Evolutionary conservation across 2,113 vertebrate genomes (phyloP), one percentile per base, ranked within the genome.

Genomic region (Bos indicus): DNA sequence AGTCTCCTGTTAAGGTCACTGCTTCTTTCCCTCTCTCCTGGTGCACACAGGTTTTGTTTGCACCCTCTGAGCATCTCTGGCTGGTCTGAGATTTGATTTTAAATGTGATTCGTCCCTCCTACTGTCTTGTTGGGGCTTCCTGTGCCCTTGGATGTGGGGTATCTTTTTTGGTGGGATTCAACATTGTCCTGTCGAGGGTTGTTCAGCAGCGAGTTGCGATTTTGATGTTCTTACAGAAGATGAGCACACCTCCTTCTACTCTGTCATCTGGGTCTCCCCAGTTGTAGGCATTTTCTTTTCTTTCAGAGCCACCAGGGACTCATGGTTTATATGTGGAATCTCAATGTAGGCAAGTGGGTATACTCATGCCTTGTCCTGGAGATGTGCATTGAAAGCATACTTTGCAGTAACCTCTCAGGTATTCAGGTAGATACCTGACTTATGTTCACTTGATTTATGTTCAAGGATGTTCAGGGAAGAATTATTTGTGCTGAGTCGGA

Each of bases 331-430:
- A 40, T 12, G 67, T 40, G 10, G n/a, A 71, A 71, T 40, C 19
- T 40, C 67, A 71, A 0, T 40, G n/a, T 71, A 71, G 10, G 19
- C 19, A 71, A 71, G 67, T 71, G 67, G 64, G n/a, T 36, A 71
- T 0, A 1, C 1, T 36, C 19, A 71, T 0, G 2, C 19, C 19
- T 71, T 40, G 19, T 71, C n/a, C n/a, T 71, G 67, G 67, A 40
- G 36, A 23, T 71, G 67, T 71, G 67, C 67, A 3, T 21, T 71
- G n/a, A 71, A 71, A 71, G 19, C n/a, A 12, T 71, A 40, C 19
- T 40, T 71, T 23, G 19, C 19, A 40, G n/a, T 71, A 71, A 71
- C 4, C n/a, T 71, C 67, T 23, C n/a, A 71, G 10, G n/a, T 40
- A 71, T 71, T 71, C 64, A 12, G 64, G n/a, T 36, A 71, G 9